Evolutionary conservation across 2,113 vertebrate genomes (phyloP), one percentile per base, ranked within the genome.

Genomic region (Brevimyrus niger): DNA sequence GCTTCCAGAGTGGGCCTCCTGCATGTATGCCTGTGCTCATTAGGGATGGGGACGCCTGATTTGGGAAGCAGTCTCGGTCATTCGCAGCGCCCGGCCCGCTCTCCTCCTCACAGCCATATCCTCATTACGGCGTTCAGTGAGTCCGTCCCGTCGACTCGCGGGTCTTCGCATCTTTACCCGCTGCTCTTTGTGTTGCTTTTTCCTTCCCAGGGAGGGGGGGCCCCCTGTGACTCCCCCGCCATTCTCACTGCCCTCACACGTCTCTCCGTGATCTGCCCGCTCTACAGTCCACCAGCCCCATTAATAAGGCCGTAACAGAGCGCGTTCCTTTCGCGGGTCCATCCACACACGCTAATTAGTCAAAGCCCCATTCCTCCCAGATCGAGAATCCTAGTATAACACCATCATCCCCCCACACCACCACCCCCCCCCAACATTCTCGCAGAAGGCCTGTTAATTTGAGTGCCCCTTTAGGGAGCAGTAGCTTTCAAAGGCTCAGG

Each of bases 331-430:
- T 61, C 65, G 47, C 91, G 89, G 89, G n/a, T 94, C 92, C 92
- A 91, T 91, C 90, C 90, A 86, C 89, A 88, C 31, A n/a, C 88
- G 90, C 90, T 95, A 95, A 96, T 95, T 94, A 94, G 91, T 89
- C 91, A 89, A 92, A 38, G 90, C 92, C 91, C 91, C 92, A 94
- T 92, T 92, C 91, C 92, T 94, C 90, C 58, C 91, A 42, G 86
- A 17, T 31, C 31, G 42, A 90, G 92, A 89, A 91, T 88, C 48
- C 84, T 91, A 91, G 92, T 84, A 89, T 92, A 92, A 92, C 92
- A 90, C 87, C 61, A 21, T 53, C 51, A 5, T 2, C 17, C 51
- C 51, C 50, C 51, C 92, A 92, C 46, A 5, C 21, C 91, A n/a
- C n/a, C n/a, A n/a, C 44, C 19, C 19, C 1, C 31, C 48, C 1